Conservation (phyloP, 1,140 invertebrate species). For the Capitella teleta region DNA sequence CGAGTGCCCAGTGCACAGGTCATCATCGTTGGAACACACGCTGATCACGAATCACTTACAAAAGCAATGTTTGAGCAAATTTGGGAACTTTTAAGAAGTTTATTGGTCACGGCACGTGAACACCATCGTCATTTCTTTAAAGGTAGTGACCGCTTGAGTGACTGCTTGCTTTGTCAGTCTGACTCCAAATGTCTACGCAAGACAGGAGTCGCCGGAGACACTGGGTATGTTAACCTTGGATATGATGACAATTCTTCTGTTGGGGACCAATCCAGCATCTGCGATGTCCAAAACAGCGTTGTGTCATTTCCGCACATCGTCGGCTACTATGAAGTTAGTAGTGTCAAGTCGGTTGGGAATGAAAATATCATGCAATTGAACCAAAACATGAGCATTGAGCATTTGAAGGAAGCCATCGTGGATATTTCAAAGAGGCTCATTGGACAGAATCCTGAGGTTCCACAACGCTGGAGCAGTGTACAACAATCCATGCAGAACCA, state of each 20-base stretch:
- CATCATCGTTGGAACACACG: constrained; percentile 12
- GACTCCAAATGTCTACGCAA: constrained; percentile 1
- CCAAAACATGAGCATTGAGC: constrained; percentile 4
- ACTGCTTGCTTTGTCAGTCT: constrained; percentile 11
- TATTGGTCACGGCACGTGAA: constrained; percentile 2
- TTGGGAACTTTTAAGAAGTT: constrained; percentile 6
- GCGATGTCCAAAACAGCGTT: not conserved
- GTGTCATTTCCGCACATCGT: constrained; percentile 9
- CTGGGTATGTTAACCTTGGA: constrained; percentile 7
- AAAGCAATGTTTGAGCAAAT: constrained; percentile 8
- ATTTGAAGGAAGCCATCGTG: constrained; percentile 5
- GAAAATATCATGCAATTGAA: not conserved
- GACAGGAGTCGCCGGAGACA: not conserved
- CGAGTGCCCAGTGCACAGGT: constrained; percentile 10
- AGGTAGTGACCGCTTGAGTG: not conserved
- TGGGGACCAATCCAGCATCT: not conserved
- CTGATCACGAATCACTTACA: constrained; percentile 12
- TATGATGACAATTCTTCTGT: not conserved
- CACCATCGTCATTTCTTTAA: constrained; percentile 8
- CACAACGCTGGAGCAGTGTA: constrained; percentile 5
- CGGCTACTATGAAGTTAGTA: constrained; percentile 13
- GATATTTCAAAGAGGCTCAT: constrained; percentile 2
- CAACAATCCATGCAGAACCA: constrained; percentile 9
- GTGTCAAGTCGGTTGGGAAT: constrained; percentile 3
- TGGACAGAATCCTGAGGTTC: constrained; percentile 3